phyloP scores from a whole-genome alignment of 30 jellyfish, hydroid and myxozoan species.

The Catostylus mosaicus region DNA sequence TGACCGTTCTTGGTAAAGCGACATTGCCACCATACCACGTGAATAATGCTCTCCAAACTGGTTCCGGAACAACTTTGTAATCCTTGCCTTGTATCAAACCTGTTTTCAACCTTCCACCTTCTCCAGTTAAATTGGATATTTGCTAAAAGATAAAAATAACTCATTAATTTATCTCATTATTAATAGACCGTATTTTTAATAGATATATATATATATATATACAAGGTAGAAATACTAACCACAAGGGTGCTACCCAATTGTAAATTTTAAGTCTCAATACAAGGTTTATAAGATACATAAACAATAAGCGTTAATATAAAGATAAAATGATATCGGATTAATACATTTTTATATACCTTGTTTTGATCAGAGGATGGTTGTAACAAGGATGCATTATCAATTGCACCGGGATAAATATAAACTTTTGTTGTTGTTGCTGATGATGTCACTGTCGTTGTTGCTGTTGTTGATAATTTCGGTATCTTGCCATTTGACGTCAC shows the following conservation, averaged over 20 bases:
- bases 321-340: no score
- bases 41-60: slow-evolving; percentile 90
- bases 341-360: no score
- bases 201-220: no score
- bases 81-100: slow-evolving; percentile 69
- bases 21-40: slow-evolving; percentile 91
- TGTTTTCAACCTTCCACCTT: slow-evolving; percentile 87
- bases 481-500: slow-evolving; percentile 47
- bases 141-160: slow-evolving; percentile 4
- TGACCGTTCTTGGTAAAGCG: slow-evolving; percentile 91
- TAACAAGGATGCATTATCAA: slow-evolving; percentile 63
- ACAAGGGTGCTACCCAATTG: no score
- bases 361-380: slow-evolving; percentile 63
- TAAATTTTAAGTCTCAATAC: no score
- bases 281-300: no score
- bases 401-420: slow-evolving; percentile 60
- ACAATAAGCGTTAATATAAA: no score
- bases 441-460: slow-evolving; percentile 8
- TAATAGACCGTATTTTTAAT: no score
- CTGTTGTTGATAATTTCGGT: slow-evolving; percentile 32
- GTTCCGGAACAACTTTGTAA: slow-evolving; percentile 86
- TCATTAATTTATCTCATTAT: no score
- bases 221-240: no score
- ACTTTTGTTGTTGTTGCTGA: slow-evolving; percentile 4
- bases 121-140: slow-evolving; percentile 84